phyloP scores from a whole-genome alignment of 1,140 invertebrate species.

The Helicoverpa armigera region DNA sequence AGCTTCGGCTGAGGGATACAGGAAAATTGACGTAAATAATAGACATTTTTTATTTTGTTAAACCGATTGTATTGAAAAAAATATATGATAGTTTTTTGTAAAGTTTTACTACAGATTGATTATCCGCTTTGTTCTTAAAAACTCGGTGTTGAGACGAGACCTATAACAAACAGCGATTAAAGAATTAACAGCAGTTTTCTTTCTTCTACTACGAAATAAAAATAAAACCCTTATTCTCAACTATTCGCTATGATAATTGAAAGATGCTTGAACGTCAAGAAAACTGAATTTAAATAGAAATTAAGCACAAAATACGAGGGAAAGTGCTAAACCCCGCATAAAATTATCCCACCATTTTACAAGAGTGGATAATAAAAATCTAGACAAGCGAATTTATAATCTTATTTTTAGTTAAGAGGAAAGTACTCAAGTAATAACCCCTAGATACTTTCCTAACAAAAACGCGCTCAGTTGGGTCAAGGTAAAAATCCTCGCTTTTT shows the following conservation, averaged over 20 bases:
- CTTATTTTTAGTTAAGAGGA: conserved; percentile 17
- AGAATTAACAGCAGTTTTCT: too few relatives aligned
- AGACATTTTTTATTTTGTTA: background rate
- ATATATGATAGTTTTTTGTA: too few relatives aligned
- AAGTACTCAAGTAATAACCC: conserved; percentile 19
- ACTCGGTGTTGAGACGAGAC: too few relatives aligned
- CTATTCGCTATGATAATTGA: too few relatives aligned
- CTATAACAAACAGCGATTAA: too few relatives aligned
- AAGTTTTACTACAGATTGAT: too few relatives aligned
- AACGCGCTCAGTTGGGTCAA: background rate
- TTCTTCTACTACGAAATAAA: too few relatives aligned
- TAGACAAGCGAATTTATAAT: conserved; percentile 14
- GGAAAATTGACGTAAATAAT: background rate
- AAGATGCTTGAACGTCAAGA: too few relatives aligned
- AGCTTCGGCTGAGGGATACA: background rate
- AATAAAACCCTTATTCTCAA: too few relatives aligned
- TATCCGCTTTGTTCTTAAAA: too few relatives aligned
- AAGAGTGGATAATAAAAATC: background rate
- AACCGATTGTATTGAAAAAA: too few relatives aligned
- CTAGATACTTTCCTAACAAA: conserved; percentile 5
- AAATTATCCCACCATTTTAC: background rate
- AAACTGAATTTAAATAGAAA: too few relatives aligned
- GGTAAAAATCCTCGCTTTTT: conserved; percentile 14
- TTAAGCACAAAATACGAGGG: background rate
- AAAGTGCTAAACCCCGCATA: background rate